These are phyloP conservation scores for Ceyx melanurus DNA, from an alignment of 2,113 vertebrate species.

Conservation along the genomic window DNA sequence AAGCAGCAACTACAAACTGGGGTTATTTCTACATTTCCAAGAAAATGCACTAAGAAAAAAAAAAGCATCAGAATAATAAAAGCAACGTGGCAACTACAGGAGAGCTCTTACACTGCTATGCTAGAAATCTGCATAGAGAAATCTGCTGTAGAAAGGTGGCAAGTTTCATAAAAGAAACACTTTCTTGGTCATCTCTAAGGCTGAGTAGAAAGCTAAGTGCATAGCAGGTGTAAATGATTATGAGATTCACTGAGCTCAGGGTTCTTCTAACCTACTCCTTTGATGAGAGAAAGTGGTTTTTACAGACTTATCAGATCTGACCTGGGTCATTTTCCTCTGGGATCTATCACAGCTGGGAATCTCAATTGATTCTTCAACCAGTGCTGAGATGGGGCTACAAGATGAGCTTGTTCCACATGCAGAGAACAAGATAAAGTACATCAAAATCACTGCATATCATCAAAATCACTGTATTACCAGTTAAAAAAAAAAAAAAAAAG, in stretches of 20 bases:
- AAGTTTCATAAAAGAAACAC: background rate
- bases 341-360: background rate
- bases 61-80: background rate
- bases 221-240: background rate
- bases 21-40: background rate
- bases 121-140: background rate
- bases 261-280: slow-evolving; percentile 3
- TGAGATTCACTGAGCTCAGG: background rate
- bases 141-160: background rate
- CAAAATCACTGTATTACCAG: background rate
- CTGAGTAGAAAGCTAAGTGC: background rate
- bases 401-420: background rate
- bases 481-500: no score
- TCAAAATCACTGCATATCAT: background rate
- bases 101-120: background rate
- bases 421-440: background rate
- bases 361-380: background rate
- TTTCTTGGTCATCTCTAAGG: background rate
- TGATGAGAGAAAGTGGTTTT: background rate
- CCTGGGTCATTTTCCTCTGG: background rate
- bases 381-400: background rate
- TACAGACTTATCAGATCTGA: background rate
- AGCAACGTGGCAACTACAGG: background rate
- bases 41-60: background rate
- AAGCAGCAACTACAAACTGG: background rate